Percentiles rank a stretch among this genome's conserved stretches.
Evolutionary conservation across 1,140 invertebrate species (phyloP).

Genomic region (Mercenaria mercenaria): DNA sequence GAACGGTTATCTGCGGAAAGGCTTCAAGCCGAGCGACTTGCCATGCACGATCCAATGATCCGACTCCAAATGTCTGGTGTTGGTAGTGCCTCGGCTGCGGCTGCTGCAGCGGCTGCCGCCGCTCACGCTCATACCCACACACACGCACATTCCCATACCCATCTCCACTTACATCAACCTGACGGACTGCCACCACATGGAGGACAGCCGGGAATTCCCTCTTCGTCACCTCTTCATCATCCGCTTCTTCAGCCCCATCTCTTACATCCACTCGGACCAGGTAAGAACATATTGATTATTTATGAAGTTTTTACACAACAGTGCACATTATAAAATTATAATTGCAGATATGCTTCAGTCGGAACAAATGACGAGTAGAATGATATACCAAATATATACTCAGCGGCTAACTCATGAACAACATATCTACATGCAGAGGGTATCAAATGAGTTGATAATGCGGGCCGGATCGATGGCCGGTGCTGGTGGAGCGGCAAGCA

Average conservation of each 20-base stretch:
- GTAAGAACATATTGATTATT: slow-evolving; percentile 68
- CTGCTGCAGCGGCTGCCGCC: slow-evolving; percentile 89
- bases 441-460: slow-evolving; percentile 81
- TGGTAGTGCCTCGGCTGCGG: slow-evolving; percentile 88
- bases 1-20: slow-evolving; percentile 85
- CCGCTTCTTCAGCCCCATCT: slow-evolving; percentile 87
- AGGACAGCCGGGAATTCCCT: slow-evolving; percentile 86
- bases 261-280: slow-evolving; percentile 76
- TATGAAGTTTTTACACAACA: not conserved
- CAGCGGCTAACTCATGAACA: slow-evolving; percentile 83
- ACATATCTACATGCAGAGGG: slow-evolving; percentile 83
- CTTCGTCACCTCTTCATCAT: slow-evolving; percentile 87
- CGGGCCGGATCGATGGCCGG: slow-evolving; percentile 76
- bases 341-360: slow-evolving; percentile 81
- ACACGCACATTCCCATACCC: slow-evolving; percentile 91
- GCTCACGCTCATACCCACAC: slow-evolving; percentile 93
- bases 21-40: slow-evolving; percentile 90
- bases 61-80: slow-evolving; percentile 94
- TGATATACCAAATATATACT: slow-evolving; percentile 84
- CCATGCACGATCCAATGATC: slow-evolving; percentile 91
- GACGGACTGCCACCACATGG: slow-evolving; percentile 90
- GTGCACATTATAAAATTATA: slow-evolving; percentile 37
- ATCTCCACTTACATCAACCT: slow-evolving; percentile 93
- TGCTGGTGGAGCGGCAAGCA: not conserved
- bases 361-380: slow-evolving; percentile 81